These are phyloP conservation scores for Trisateles emortualis DNA, from an alignment of 2,888 invertebrate genomes.

Conservation along the genomic window DNA sequence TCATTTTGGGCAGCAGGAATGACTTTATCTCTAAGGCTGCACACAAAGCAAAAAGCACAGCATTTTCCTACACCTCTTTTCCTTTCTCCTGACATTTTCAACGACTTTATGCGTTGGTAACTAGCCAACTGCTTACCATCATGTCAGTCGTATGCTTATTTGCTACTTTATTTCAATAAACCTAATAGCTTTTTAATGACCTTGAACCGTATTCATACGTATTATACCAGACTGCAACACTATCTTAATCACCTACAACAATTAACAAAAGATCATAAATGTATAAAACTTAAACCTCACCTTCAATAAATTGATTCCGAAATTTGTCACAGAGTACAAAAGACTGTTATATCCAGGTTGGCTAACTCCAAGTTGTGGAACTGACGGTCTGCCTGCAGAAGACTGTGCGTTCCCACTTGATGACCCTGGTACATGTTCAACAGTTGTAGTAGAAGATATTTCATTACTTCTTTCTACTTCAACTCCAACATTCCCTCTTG, in stretches of 20 bases:
- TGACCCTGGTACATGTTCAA: slow-evolving; percentile 1
- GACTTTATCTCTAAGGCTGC: too few species aligned
- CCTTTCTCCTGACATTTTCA: too few species aligned
- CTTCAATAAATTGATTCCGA: slow-evolving; percentile 68
- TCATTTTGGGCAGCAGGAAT: too few species aligned
- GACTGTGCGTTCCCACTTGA: background rate
- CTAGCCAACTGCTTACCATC: too few species aligned
- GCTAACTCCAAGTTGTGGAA: background rate
- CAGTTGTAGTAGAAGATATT: slow-evolving; percentile 9
- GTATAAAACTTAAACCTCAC: slow-evolving; percentile 39
- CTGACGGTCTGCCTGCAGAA: background rate
- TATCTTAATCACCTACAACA: too few species aligned
- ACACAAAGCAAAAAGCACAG: too few species aligned
- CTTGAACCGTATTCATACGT: background rate
- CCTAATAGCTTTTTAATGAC: background rate
- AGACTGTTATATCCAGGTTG: slow-evolving; percentile 20
- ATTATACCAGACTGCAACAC: too few species aligned
- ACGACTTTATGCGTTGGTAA: too few species aligned
- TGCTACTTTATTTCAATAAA: too few species aligned
- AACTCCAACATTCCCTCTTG: slow-evolving; percentile 1
- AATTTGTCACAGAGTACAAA: slow-evolving; percentile 56
- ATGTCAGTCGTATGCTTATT: too few species aligned
- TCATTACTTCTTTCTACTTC: slow-evolving; percentile 30
- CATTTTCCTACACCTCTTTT: too few species aligned
- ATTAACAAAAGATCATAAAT: background rate